These are phyloP conservation scores for Rhamphomyia laevipes DNA, from an alignment of 2,888 invertebrate genomes.

Conservation along the genomic window DNA sequence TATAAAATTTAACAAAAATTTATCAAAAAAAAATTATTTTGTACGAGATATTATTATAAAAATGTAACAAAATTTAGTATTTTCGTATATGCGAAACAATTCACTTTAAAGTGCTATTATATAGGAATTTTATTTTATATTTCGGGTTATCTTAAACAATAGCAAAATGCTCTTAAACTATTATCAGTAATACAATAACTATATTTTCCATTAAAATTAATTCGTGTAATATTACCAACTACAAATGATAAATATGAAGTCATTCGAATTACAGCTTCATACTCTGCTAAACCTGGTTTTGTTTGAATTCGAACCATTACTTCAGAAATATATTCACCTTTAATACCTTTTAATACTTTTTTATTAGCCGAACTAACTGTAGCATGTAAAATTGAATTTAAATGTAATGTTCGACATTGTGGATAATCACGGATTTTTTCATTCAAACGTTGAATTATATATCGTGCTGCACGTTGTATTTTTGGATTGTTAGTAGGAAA, in stretches of 20 bases:
- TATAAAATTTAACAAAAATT: too few relatives aligned
- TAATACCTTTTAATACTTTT: slow-evolving; percentile 29
- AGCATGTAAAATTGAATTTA: slow-evolving; percentile 53
- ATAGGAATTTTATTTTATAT: too few relatives aligned
- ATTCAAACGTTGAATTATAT: slow-evolving; percentile 56
- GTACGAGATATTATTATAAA: too few relatives aligned
- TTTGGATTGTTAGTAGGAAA: slow-evolving; percentile 37
- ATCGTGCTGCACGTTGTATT: slow-evolving; percentile 47
- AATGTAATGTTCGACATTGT: slow-evolving; percentile 52
- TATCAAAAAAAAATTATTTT: too few relatives aligned
- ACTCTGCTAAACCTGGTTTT: slow-evolving; percentile 44
- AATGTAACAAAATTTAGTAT: too few relatives aligned
- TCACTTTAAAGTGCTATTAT: too few relatives aligned
- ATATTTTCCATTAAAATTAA: slow-evolving; percentile 71
- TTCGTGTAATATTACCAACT: slow-evolving; percentile 59
- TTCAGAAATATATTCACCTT: slow-evolving; percentile 29
- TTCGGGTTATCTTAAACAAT: slow-evolving; percentile 37
- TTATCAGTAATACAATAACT: slow-evolving; percentile 65
- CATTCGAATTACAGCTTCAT: slow-evolving; percentile 64
- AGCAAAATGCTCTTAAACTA: slow-evolving; percentile 66
- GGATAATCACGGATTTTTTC: slow-evolving; percentile 44
- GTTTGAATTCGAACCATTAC: slow-evolving; percentile 40
- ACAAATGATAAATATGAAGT: slow-evolving; percentile 27
- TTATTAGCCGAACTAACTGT: slow-evolving; percentile 43
- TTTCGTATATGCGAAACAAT: too few relatives aligned